phyloP scores from a whole-genome alignment of 2,113 vertebrate genomes.

The Tyto alba region DNA sequence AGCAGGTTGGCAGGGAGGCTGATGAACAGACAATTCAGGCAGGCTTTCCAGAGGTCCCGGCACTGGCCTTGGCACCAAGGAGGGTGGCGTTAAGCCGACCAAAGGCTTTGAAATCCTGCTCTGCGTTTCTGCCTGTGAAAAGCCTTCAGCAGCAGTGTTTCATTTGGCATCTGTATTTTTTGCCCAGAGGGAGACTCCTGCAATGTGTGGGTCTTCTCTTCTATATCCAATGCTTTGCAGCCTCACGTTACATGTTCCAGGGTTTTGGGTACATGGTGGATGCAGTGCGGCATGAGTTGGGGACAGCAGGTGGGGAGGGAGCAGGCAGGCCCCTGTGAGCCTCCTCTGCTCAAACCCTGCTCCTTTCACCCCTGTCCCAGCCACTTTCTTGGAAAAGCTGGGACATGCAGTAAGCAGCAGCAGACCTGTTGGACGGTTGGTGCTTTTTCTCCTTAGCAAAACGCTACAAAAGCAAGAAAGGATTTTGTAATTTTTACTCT shows the following conservation, averaged over 20 bases:
- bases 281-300: accelerated
- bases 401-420: not conserved
- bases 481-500: not conserved
- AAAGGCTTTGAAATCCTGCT: not conserved
- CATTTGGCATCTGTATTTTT: accelerated
- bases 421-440: accelerated
- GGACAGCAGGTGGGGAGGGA: not conserved
- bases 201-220: accelerated
- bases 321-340: accelerated
- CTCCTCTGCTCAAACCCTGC: not conserved
- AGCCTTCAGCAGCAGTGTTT: not conserved
- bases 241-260: accelerated
- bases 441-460: not conserved
- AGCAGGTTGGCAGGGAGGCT: not conserved
- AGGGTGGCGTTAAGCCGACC: accelerated
- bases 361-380: not conserved
- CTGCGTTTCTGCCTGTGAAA: not conserved
- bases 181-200: not conserved
- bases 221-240: not conserved
- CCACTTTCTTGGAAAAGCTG: too few species aligned
- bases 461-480: not conserved
- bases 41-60: not conserved
- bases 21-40: not conserved
- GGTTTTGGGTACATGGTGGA: accelerated
- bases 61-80: accelerated